Evolutionary conservation across 2,888 invertebrate genomes (phyloP), one percentile per base, ranked within the genome.

Genomic region (Hylaea fasciaria): DNA sequence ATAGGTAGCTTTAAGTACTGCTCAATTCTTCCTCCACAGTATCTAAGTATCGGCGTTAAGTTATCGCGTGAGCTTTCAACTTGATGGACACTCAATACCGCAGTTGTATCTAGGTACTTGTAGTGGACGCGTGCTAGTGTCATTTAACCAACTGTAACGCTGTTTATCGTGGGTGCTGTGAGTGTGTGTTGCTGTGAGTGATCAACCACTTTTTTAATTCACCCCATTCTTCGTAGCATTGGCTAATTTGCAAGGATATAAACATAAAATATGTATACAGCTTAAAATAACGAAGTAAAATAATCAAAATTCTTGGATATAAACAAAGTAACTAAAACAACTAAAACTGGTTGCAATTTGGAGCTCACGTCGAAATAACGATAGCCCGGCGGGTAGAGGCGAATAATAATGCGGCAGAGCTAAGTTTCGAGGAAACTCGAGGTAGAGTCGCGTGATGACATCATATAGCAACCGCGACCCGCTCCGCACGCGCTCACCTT

Each of bases 401-500:
- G 83, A 87, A 89, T 89, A 89, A 86, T 85, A 89, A 89, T 84
- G 78, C 72, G 76, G 78, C 72, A 73, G 80, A 79, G 82, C 78
- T 87, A 78, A 66, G 83, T 80, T 91, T 90, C 90, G 86, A 83
- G 83, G 89, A 91, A 91, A 76, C 77, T 74, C 74, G 78, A 85
- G 86, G 82, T 84, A 74, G 80, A 81, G 78, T 72, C 66, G 68
- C 65, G 57, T 61, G 87, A 88, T 91, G 91, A 89, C 87, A 87
- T 91, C 90, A 91, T 78, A 22, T 73, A 49, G 22, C 2, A 73
- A 68, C 74, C 71, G 76, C 73, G 77, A 67, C 68, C 14, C 74
- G 72, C 68, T 64, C 70, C 74, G 69, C 76, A 80, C 85, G 76
- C 79, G 83, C 78, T 89, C 83, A 85, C 86, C 87, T 89, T 85